Percentiles rank a stretch among this genome's conserved stretches.
Conservation (phyloP, 2,797 vertebrate genomes). For the Spinus olivaceus region DNA sequence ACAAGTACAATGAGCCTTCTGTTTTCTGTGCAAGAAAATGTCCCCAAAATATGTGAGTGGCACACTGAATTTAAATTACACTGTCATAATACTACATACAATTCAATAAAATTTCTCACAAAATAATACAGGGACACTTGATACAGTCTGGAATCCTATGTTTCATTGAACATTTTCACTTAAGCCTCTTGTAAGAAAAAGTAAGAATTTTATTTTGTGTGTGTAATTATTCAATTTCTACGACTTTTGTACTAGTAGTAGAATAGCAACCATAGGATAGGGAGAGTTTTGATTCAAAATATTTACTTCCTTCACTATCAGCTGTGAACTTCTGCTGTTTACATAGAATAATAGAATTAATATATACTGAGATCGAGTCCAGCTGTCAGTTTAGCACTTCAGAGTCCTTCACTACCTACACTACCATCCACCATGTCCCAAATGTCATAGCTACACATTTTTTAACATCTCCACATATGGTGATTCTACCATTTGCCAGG, state of each 20-base stretch:
- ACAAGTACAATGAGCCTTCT: neutral
- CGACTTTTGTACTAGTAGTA: neutral
- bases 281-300: neutral
- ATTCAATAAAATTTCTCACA: neutral
- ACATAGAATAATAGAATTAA: neutral
- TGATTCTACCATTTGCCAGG: neutral
- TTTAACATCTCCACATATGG: neutral
- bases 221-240: neutral
- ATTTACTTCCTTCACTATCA: neutral
- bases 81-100: neutral
- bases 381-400: neutral
- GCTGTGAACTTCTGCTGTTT: neutral
- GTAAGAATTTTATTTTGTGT: neutral
- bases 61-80: neutral
- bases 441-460: neutral
- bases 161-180: neutral
- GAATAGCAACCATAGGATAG: neutral
- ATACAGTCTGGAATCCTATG: neutral
- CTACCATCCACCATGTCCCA: neutral
- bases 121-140: neutral
- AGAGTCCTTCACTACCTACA: neutral
- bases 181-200: neutral
- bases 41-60: neutral
- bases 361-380: neutral
- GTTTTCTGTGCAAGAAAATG: neutral